Evolutionary conservation across 2,113 vertebrate species (phyloP).

Genomic region (Bufo gargarizans): DNA sequence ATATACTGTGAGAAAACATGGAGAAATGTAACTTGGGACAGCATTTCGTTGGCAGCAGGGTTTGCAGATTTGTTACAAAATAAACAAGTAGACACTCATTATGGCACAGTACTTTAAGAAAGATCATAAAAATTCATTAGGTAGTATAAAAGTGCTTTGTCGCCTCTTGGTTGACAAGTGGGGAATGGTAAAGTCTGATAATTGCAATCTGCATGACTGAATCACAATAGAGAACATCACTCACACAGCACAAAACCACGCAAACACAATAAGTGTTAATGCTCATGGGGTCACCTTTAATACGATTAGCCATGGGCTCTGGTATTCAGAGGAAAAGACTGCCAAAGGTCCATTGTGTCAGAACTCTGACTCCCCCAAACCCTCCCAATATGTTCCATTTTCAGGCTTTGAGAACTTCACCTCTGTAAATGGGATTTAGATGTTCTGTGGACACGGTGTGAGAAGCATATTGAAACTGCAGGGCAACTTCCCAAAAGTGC

Average conservation of each 20-base stretch:
- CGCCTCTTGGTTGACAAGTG: slow-evolving; percentile 58
- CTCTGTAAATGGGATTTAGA: slow-evolving; percentile 54
- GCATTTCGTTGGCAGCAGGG: background rate
- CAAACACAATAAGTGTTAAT: slow-evolving; percentile 74
- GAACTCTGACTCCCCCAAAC: slow-evolving; percentile 68
- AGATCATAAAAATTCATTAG: slow-evolving; percentile 55
- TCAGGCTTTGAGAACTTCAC: slow-evolving; percentile 69
- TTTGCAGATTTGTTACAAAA: background rate
- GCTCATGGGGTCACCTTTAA: slow-evolving; percentile 80
- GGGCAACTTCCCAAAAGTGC: slow-evolving; percentile 74
- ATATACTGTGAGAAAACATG: background rate
- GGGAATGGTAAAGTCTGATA: slow-evolving; percentile 64
- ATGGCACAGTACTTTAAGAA: slow-evolving; percentile 16
- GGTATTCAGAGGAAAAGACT: slow-evolving; percentile 58
- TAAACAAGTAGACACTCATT: slow-evolving; percentile 1
- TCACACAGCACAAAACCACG: slow-evolving; percentile 82
- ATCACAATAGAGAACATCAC: slow-evolving; percentile 82
- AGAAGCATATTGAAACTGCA: slow-evolving; percentile 67
- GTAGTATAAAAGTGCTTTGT: slow-evolving; percentile 46
- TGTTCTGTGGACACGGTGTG: slow-evolving; percentile 35
- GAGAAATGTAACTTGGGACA: background rate
- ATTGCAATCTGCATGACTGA: slow-evolving; percentile 84
- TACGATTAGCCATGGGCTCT: slow-evolving; percentile 82
- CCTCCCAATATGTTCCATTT: slow-evolving; percentile 61
- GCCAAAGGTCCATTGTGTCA: slow-evolving; percentile 62